These are phyloP conservation scores for Cantharis lateralis DNA, from an alignment of 2,888 invertebrate genomes.

Conservation along the genomic window DNA sequence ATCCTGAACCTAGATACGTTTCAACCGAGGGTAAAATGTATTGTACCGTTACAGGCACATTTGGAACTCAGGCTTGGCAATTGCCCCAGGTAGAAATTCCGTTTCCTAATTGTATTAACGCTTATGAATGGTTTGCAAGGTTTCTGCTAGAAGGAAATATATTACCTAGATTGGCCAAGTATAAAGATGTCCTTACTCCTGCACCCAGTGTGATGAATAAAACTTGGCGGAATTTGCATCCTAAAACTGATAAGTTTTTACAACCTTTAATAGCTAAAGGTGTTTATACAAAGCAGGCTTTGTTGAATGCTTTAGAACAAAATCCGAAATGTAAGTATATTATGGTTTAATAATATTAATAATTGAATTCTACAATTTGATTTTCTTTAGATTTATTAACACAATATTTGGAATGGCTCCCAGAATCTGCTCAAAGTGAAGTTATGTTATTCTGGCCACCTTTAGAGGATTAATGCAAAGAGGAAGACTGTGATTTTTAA, in stretches of 20 bases:
- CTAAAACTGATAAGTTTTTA: conserved; percentile 75
- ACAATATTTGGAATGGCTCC: conserved; percentile 80
- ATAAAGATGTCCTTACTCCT: conserved; percentile 70
- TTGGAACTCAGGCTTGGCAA: conserved; percentile 82
- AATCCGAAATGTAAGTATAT: conserved; percentile 74
- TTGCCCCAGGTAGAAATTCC: conserved; percentile 76
- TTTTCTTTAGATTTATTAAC: conserved; percentile 66
- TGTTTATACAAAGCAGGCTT: conserved; percentile 64
- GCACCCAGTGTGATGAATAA: conserved; percentile 84
- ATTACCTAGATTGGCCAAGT: conserved; percentile 71
- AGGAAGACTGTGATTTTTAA: not conserved
- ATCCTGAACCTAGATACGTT: conserved; percentile 68
- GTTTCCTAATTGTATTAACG: conserved; percentile 70
- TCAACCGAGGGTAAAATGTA: conserved; percentile 70
- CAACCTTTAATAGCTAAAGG: conserved; percentile 69
- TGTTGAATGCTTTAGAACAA: conserved; percentile 69
- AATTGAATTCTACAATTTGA: not conserved
- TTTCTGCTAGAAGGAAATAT: conserved; percentile 85
- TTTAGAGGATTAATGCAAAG: not conserved
- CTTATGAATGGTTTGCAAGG: conserved; percentile 82
- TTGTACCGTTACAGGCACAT: conserved; percentile 79
- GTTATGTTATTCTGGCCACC: conserved; percentile 83
- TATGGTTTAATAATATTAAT: not conserved
- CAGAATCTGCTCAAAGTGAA: conserved; percentile 75
- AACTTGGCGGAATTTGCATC: conserved; percentile 87